A percentile compares a stretch with the other conserved stretches of the same genome.
Conservation (phyloP, 1,140 invertebrate genomes). For the Popillia japonica region DNA sequence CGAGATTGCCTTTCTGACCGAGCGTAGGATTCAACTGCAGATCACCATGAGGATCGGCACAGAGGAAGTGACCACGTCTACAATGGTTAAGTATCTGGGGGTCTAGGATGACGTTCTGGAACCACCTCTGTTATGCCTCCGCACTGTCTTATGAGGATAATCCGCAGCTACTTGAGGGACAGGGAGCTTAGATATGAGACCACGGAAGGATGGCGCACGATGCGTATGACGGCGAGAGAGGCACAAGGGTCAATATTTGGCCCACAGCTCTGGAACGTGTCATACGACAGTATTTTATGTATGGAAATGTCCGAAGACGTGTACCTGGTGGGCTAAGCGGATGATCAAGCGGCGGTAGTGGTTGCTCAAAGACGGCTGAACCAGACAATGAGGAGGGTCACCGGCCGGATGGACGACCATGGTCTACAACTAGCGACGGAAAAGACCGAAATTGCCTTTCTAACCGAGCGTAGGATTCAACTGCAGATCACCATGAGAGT, state of each 20-base stretch:
- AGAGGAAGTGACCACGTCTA: background rate
- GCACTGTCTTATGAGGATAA: slow-evolving; percentile 38
- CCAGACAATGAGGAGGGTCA: background rate
- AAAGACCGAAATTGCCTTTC: no score
- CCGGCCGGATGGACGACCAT: background rate
- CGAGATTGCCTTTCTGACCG: no score
- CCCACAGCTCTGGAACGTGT: slow-evolving; percentile 53
- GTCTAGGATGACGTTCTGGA: background rate
- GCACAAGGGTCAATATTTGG: slow-evolving; percentile 56
- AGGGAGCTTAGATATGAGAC: slow-evolving; percentile 43
- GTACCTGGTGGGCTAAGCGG: slow-evolving; percentile 54
- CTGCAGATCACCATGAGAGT: background rate
- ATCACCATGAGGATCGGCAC: background rate
- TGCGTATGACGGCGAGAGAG: slow-evolving; percentile 36
- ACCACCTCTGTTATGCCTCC: background rate
- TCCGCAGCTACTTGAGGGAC: slow-evolving; percentile 45
- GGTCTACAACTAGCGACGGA: no score
- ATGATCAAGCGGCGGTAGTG: slow-evolving; percentile 52
- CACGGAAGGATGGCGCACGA: background rate
- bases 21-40: background rate
- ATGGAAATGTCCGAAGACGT: slow-evolving; percentile 42
- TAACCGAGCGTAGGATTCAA: background rate
- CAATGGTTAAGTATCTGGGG: slow-evolving; percentile 7
- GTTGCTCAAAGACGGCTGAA: no score
- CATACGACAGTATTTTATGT: slow-evolving; percentile 52